These are phyloP conservation scores for Nephotettix cincticeps DNA, from an alignment of 1,140 invertebrate species.

Conservation along the genomic window DNA sequence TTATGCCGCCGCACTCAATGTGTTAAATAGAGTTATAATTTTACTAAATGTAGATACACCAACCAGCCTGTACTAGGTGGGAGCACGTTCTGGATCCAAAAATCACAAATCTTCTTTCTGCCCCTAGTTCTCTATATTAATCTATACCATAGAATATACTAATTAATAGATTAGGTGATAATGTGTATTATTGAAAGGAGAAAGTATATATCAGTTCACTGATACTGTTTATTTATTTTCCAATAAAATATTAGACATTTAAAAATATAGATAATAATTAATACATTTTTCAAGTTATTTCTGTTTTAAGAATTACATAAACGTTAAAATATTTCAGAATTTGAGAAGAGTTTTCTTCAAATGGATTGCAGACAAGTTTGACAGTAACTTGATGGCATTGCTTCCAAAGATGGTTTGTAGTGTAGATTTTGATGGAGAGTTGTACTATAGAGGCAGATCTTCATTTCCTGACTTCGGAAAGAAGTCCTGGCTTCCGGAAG, in stretches of 20 bases:
- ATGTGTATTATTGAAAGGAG: background rate
- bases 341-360: constrained; percentile 22
- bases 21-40: too few relatives aligned
- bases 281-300: background rate
- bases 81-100: too few relatives aligned
- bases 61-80: too few relatives aligned
- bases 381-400: background rate
- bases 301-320: background rate
- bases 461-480: background rate
- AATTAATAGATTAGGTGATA: background rate
- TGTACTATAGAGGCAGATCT: constrained; percentile 28
- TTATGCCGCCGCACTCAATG: too few relatives aligned
- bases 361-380: constrained; percentile 26
- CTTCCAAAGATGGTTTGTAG: constrained; percentile 28
- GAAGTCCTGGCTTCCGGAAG: constrained; percentile 31
- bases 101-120: background rate
- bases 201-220: too few relatives aligned
- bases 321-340: constrained; percentile 19
- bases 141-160: background rate
- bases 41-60: too few relatives aligned
- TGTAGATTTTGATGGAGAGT: constrained; percentile 35
- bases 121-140: background rate
- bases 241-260: background rate
- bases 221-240: too few relatives aligned
- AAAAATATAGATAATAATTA: background rate